Conservation (phyloP, 2,888 invertebrate species). For the Branchellion lobata region DNA sequence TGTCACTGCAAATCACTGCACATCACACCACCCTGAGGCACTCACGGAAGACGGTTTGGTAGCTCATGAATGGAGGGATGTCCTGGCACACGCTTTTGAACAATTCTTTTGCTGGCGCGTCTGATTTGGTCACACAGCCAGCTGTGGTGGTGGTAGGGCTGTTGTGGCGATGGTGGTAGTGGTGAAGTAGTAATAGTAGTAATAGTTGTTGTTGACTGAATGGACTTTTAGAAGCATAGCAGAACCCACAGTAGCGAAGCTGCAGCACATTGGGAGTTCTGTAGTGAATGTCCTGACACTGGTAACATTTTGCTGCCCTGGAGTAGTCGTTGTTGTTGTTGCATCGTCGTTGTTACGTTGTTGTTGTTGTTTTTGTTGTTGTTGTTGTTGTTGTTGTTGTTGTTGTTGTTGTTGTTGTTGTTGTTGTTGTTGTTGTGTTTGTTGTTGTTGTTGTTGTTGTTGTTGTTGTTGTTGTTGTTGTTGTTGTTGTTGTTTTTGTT, state of each 20-base stretch:
- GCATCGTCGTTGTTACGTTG: not conserved
- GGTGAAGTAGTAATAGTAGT: no score
- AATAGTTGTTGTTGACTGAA: no score
- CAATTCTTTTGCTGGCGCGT: not conserved
- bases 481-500: not conserved
- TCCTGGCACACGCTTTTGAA: slow-evolving; percentile 46
- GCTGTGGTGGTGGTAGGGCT: no score
- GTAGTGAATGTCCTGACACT: slow-evolving; percentile 51
- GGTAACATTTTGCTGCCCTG: slow-evolving; percentile 49
- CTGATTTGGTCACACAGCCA: no score
- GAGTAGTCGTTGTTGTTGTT: not conserved
- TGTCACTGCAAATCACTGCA: no score
- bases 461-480: not conserved
- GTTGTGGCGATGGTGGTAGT: no score
- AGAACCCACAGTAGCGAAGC: slow-evolving; percentile 50
- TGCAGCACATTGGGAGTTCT: slow-evolving; percentile 53
- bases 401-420: slow-evolving; percentile 1
- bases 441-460: not conserved
- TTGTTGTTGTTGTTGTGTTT: not conserved
- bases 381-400: slow-evolving; percentile 7
- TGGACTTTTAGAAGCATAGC: no score
- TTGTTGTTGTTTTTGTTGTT: not conserved
- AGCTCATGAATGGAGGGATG: slow-evolving; percentile 39
- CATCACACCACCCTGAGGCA: no score
- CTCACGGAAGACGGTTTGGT: slow-evolving; percentile 50